Evolutionary conservation across 1,140 invertebrate species (phyloP), one percentile per base, ranked within the genome.

Genomic region (Conus betulinus): DNA sequence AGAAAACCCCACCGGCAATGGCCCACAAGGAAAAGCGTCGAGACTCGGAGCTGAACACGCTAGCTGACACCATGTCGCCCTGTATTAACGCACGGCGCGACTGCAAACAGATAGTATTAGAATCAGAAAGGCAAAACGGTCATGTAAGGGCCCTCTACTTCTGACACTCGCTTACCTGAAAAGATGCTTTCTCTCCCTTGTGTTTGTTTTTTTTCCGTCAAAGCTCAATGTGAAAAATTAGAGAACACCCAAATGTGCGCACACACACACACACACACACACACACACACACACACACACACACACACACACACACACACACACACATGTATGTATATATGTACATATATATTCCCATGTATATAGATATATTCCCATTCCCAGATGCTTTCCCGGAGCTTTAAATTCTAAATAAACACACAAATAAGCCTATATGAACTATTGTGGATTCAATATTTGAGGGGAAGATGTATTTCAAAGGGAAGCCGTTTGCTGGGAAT

Each of bases 21-120:
- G 76, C 88, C 25, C 74, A 60, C 55, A 89, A 5, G n/a, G 88
- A 89, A n/a, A 57, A 86, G 20, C 84, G 71, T 7, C 84, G 74
- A 15, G 88, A 76, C 76, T 86, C 71, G 17, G n/a, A n/a, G 57
- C 71, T 53, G 8, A 51, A n/a, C 27, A 55, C 79, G n/a, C 20
- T 23, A 7, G 88, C 88, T 51, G 52, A 20, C 13, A 39, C 8
- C 15, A 89, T 15, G 76, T 89, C 84, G 7, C 88, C 88, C 52
- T 74, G 52, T 10, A 63, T 57, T 4, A 82, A 10, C 11, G 88
- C 84, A 15, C 76, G 53, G 1, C 88, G 84, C 8, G 84, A 57
- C 88, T 89, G 53, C 20, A 5, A 11, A 17, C 63, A 60, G 23
- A 39, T 25, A 60, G n/a, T 25, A 39, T 39, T 39, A 39, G 27